These are phyloP conservation scores for Clusia tigrina DNA, from an alignment of 2,888 invertebrate genomes.

Conservation along the genomic window DNA sequence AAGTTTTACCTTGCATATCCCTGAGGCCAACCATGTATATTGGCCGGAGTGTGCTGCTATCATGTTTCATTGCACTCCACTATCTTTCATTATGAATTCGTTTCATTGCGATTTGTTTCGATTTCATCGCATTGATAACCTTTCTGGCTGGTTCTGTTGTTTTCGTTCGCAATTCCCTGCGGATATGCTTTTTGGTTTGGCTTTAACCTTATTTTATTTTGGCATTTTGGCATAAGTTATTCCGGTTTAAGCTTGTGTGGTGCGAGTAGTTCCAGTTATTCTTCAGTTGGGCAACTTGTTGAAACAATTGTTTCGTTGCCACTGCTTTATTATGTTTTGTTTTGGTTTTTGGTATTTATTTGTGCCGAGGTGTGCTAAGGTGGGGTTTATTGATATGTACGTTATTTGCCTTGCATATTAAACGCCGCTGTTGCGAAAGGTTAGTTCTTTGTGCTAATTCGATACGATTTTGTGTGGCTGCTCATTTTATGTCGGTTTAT, in stretches of 20 bases:
- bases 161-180: not conserved
- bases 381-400: not conserved
- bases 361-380: not conserved
- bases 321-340: not conserved
- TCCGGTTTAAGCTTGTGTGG: not conserved
- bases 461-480: too few species aligned
- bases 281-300: not conserved
- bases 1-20: constrained; percentile 1
- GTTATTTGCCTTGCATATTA: not conserved
- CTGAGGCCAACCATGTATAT: not conserved
- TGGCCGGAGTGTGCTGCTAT: not conserved
- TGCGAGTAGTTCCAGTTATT: not conserved
- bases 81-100: constrained; percentile 3
- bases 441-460: too few species aligned
- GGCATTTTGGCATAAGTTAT: not conserved
- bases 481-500: too few species aligned
- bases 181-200: not conserved
- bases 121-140: constrained; percentile 36
- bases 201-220: constrained; percentile 1
- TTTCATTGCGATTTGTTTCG: constrained; percentile 3
- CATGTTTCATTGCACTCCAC: not conserved
- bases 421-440: too few species aligned
- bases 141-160: constrained; percentile 19
- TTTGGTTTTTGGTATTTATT: not conserved
- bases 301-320: constrained; percentile 3